Evolutionary conservation across 2,113 vertebrate genomes (phyloP).

Genomic region (human): DNA sequence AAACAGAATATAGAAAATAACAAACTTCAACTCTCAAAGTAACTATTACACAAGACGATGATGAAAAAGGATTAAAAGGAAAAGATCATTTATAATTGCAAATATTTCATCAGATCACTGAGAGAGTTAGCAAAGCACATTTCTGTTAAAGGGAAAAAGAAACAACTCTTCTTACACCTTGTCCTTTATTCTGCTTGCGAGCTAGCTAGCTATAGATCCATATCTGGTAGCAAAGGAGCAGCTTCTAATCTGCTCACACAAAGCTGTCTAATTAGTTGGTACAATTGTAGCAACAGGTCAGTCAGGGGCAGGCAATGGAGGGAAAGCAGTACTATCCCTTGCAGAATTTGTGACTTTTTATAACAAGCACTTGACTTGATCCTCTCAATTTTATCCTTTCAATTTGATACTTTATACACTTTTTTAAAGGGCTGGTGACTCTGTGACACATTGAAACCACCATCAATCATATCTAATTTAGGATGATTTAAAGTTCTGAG

Average conservation of each 20-base stretch:
- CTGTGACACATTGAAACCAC: not conserved
- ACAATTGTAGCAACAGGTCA: not conserved
- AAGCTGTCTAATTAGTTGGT: not conserved
- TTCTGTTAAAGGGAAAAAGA: not conserved
- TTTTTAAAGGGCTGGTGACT: not conserved
- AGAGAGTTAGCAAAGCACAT: not conserved
- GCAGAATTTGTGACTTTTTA: not conserved
- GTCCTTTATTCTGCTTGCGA: not conserved
- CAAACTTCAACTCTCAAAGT: not conserved
- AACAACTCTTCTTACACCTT: not conserved
- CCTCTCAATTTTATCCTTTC: not conserved
- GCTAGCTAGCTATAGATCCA: not conserved
- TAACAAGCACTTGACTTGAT: not conserved
- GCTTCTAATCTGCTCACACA: not conserved
- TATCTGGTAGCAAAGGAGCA: fast-evolving
- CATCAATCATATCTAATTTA: not conserved
- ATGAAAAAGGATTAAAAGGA: not conserved
- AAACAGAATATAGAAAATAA: not conserved
- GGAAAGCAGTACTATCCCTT: not conserved
- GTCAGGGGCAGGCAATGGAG: not conserved
- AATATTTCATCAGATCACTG: not conserved
- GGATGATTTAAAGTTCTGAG: not conserved
- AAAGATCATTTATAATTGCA: not conserved
- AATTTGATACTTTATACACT: not conserved
- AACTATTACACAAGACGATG: not conserved